Percentiles rank a stretch among this genome's conserved stretches.
Conservation (phyloP, 2,888 invertebrate genomes). For the Hermaeophaga mercurialis region DNA sequence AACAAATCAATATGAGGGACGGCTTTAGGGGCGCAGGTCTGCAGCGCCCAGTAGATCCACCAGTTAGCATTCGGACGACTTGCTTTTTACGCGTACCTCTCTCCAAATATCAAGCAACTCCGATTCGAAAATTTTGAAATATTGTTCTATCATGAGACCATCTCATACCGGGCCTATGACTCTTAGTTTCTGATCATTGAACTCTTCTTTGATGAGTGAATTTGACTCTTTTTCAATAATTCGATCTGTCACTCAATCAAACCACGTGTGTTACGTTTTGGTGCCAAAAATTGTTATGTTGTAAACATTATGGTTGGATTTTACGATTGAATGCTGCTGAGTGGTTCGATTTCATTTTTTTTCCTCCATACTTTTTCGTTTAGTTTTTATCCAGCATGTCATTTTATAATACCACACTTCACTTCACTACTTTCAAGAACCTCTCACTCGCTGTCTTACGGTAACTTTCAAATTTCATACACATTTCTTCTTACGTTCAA, state of each 20-base stretch:
- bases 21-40: conserved; percentile 57
- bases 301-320: conserved; percentile 13
- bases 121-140: conserved; percentile 13
- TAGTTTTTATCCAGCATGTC: conserved; percentile 26
- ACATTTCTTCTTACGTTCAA: too few relatives aligned
- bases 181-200: background rate
- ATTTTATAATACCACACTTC: conserved; percentile 21
- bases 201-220: background rate
- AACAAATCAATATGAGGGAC: conserved; percentile 58
- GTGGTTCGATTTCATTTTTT: conserved; percentile 26
- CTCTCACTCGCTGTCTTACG: conserved; percentile 2
- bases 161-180: background rate
- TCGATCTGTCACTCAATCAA: conserved; percentile 10
- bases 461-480: too few relatives aligned
- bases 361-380: background rate
- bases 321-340: conserved; percentile 21
- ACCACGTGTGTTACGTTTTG: conserved; percentile 26
- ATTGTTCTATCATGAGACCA: background rate
- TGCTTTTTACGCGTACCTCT: conserved; percentile 44
- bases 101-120: conserved; percentile 1
- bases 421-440: conserved; percentile 20
- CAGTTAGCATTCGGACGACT: conserved; percentile 64
- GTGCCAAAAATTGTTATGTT: conserved; percentile 25
- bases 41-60: conserved; percentile 60
- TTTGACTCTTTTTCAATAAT: conserved; percentile 1